Percentiles rank a stretch among this genome's conserved stretches.
Evolutionary conservation across 2,888 invertebrate genomes (phyloP).

Genomic region (Taphrorychus bicolor): DNA sequence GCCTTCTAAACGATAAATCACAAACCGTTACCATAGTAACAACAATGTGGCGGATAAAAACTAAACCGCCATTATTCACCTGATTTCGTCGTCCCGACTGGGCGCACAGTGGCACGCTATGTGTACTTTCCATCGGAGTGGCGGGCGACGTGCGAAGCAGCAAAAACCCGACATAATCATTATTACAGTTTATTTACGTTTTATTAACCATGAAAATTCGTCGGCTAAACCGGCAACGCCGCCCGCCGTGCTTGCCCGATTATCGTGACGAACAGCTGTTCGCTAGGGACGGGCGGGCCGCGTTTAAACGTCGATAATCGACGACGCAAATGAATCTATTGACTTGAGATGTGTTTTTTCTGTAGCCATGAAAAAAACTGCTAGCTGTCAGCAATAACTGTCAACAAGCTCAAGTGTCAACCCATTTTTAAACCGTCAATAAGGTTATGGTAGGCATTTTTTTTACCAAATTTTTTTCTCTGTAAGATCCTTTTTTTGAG

Average conservation of each 20-base stretch:
- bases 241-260: constrained; percentile 33
- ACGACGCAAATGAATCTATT: no score
- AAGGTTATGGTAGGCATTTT: no score
- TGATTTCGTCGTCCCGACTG: constrained; percentile 10
- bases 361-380: no score
- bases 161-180: constrained; percentile 30
- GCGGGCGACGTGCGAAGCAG: constrained; percentile 16
- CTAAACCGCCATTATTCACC: constrained; percentile 28
- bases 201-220: constrained; percentile 38
- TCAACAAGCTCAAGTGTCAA: no score
- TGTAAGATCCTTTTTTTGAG: no score
- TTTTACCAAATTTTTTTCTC: no score
- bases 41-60: neutral
- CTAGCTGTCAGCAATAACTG: no score
- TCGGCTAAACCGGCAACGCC: constrained; percentile 31
- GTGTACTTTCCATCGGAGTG: constrained; percentile 31
- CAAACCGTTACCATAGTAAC: neutral
- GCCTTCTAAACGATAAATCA: neutral
- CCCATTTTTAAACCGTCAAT: no score
- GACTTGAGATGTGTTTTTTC: no score
- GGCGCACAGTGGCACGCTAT: constrained; percentile 15
- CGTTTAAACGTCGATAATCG: neutral
- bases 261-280: constrained; percentile 42
- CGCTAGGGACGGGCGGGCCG: constrained; percentile 1
- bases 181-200: constrained; percentile 41